Percentiles rank a stretch among this genome's conserved stretches.
Evolutionary conservation across 2,888 invertebrate genomes (phyloP).

Genomic region (Leptogaster cylindrica): DNA sequence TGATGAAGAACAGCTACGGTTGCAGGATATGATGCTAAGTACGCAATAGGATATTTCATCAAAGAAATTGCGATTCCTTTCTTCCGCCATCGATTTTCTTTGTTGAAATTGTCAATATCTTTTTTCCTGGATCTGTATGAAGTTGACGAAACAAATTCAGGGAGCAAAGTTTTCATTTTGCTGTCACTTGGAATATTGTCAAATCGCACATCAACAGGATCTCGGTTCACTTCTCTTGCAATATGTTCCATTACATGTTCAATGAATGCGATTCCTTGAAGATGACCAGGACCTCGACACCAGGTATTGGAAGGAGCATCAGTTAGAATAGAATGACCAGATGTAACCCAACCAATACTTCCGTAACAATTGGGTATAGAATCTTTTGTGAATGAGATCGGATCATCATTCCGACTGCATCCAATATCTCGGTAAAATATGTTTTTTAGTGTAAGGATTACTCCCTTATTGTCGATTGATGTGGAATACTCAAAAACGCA

Average conservation of each 20-base stretch:
- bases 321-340: constrained; percentile 69
- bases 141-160: constrained; percentile 63
- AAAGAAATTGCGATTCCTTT: constrained; percentile 73
- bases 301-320: constrained; percentile 74
- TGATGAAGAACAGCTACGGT: constrained; percentile 72
- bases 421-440: no score
- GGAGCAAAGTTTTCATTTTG: constrained; percentile 63
- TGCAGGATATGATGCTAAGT: constrained; percentile 65
- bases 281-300: constrained; percentile 69
- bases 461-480: no score
- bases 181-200: constrained; percentile 63
- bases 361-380: no score
- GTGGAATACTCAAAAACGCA: no score
- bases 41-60: constrained; percentile 70
- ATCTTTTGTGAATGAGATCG: no score
- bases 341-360: constrained; percentile 70
- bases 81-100: constrained; percentile 80
- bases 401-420: no score
- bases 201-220: constrained; percentile 67
- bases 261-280: constrained; percentile 70
- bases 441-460: no score
- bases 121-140: constrained; percentile 66
- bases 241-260: constrained; percentile 74
- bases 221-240: constrained; percentile 64
- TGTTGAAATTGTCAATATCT: constrained; percentile 68